phyloP scores from a whole-genome alignment of 2,113 vertebrate species.

The Ophiodon elongatus region DNA sequence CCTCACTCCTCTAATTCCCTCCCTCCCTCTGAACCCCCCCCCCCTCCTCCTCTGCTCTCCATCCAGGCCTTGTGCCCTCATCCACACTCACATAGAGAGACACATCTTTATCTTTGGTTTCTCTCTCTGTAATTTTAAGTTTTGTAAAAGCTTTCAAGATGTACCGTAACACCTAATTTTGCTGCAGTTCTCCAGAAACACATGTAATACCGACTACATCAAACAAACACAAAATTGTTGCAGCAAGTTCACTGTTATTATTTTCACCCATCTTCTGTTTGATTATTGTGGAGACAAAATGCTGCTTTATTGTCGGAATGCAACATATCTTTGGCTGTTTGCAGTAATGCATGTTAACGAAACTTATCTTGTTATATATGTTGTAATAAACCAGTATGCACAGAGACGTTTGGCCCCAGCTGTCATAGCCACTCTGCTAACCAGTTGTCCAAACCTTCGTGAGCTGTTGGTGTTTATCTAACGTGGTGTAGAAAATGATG shows the following conservation, averaged over 20 bases:
- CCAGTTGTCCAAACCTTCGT: slow-evolving; percentile 10
- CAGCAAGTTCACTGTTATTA: background rate
- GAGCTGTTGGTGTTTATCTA: slow-evolving; percentile 24
- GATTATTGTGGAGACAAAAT: background rate
- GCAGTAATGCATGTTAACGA: background rate
- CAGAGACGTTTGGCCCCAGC: background rate
- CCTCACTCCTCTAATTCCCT: slow-evolving; percentile 79
- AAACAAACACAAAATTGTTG: background rate
- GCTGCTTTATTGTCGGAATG: slow-evolving; percentile 1
- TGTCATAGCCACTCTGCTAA: slow-evolving; percentile 15
- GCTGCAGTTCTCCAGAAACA: background rate
- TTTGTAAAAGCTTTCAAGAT: slow-evolving; percentile 9
- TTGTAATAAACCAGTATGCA: background rate
- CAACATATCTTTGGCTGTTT: background rate
- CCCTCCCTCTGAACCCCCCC: slow-evolving; percentile 28
- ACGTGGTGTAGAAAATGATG: slow-evolving; percentile 30
- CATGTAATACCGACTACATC: slow-evolving; percentile 23
- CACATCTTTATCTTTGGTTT: background rate
- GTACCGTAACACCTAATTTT: background rate
- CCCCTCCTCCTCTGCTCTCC: slow-evolving; percentile 30
- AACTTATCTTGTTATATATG: background rate
- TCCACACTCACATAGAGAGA: background rate
- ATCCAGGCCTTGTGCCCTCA: slow-evolving; percentile 22
- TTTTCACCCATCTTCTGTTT: background rate
- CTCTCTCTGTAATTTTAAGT: background rate